These are phyloP conservation scores for Ploceus nigricollis DNA, from an alignment of 2,113 vertebrate genomes.

Conservation along the genomic window DNA sequence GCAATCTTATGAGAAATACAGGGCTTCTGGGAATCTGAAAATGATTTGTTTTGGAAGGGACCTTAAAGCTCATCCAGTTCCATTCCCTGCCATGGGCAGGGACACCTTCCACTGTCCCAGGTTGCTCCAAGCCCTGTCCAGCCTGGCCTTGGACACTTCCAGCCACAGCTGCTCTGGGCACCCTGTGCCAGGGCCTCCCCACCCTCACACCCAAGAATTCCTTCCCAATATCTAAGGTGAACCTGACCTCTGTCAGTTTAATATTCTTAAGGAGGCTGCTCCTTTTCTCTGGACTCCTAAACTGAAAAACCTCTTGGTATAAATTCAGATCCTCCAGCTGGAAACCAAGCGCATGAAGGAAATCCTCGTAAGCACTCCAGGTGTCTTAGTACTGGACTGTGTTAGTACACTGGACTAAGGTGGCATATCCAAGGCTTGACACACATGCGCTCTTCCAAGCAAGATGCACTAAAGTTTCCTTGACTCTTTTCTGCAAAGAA, in stretches of 20 bases:
- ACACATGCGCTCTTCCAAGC: neutral
- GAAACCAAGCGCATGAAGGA: neutral
- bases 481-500: neutral
- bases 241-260: neutral
- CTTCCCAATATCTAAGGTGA: neutral
- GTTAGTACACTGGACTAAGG: neutral
- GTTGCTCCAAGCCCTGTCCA: accelerated
- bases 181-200: neutral
- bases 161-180: neutral
- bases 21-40: neutral
- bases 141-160: accelerated
- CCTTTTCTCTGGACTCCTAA: neutral
- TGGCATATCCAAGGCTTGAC: neutral
- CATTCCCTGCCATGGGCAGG: neutral
- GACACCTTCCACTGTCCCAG: neutral
- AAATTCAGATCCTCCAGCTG: neutral
- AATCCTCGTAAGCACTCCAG: neutral
- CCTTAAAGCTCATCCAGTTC: neutral
- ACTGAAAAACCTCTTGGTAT: neutral
- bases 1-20: neutral
- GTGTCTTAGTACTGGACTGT: neutral
- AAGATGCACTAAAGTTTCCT: neutral
- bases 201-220: accelerated
- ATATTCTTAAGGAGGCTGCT: neutral
- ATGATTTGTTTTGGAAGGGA: neutral